Evolutionary conservation across 2,888 invertebrate genomes (phyloP), one percentile per base, ranked within the genome.

Genomic region (Lasioglossum calceatum): DNA sequence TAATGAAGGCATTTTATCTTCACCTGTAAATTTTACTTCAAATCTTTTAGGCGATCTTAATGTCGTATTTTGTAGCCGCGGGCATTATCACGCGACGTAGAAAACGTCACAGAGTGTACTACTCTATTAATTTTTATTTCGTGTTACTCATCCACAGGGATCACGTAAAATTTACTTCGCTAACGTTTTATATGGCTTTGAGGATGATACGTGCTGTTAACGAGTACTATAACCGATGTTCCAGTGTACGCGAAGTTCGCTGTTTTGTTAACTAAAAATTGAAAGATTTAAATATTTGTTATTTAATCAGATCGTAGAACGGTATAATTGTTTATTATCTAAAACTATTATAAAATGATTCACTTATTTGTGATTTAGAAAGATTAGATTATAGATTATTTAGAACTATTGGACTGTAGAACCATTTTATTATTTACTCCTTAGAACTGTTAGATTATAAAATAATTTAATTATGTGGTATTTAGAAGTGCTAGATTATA

Each of bases 81-180:
- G 19, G 47, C 67, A 61, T 67, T 80, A 75, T 67, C 75, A 27
- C 64, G 75, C 19, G 61, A 50, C 70, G 67, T 81, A 32, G 58
- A 81, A 76, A 70, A 32, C 64, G 36, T 67, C 80, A 75, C 74
- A 36, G 23, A 36, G 23, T 44, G 50, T 16, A 50, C 8, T 67
- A 27, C 47, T 67, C 67, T 67, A 67, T 80, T 80, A 75, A 67
- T 67, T 75, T 70, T 70, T 70, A 70, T 70, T 39, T 70, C 36
- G 10, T 70, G 70, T 70, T 23, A 70, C 39, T 39, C 70, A 36
- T 64, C 64, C 64, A 19, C 64, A 8, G 64, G n/a, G 64, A 36
- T 64, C 64, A 39, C 19, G 39, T 70, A 23, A 64, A 64, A 64
- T 64, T 64, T 32, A 70, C 39, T 39, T 39, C 70, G 23, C 10